Conservation (phyloP, 2,888 invertebrate genomes). For the Rhaphigaster nebulosa region DNA sequence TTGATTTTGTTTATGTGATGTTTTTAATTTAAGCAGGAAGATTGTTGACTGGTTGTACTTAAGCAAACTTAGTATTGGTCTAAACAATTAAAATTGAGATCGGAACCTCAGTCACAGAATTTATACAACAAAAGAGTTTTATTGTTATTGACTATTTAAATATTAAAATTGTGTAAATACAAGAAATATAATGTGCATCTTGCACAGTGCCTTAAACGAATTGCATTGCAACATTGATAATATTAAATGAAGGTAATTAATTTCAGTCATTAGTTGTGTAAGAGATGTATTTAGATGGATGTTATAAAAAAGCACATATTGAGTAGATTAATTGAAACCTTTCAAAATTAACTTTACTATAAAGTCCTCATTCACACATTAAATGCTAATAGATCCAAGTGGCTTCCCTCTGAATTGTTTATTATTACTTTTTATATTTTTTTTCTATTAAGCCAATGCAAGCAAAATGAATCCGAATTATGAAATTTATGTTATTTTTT, state of each 20-base stretch:
- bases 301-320: conserved; percentile 9
- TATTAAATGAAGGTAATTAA: conserved; percentile 28
- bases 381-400: conserved; percentile 56
- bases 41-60: conserved; percentile 58
- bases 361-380: neutral
- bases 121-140: conserved; percentile 24
- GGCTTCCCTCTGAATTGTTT: conserved; percentile 57
- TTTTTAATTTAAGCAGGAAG: conserved; percentile 50
- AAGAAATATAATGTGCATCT: conserved; percentile 56
- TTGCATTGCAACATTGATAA: conserved; percentile 52
- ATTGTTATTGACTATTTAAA: conserved; percentile 32
- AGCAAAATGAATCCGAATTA: conserved; percentile 58
- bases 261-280: conserved; percentile 51
- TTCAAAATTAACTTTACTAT: neutral
- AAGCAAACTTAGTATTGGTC: conserved; percentile 15
- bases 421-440: neutral
- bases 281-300: conserved; percentile 36
- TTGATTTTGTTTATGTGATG: conserved; percentile 59
- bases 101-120: conserved; percentile 26
- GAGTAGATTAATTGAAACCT: conserved; percentile 22
- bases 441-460: conserved; percentile 52
- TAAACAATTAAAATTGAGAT: conserved; percentile 41
- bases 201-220: conserved; percentile 60
- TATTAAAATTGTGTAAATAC: conserved; percentile 15
- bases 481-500: conserved; percentile 46